Base-by-base conservation (phyloP, 2,797 vertebrate genomes). In the Sebastes iracundus region DNA sequence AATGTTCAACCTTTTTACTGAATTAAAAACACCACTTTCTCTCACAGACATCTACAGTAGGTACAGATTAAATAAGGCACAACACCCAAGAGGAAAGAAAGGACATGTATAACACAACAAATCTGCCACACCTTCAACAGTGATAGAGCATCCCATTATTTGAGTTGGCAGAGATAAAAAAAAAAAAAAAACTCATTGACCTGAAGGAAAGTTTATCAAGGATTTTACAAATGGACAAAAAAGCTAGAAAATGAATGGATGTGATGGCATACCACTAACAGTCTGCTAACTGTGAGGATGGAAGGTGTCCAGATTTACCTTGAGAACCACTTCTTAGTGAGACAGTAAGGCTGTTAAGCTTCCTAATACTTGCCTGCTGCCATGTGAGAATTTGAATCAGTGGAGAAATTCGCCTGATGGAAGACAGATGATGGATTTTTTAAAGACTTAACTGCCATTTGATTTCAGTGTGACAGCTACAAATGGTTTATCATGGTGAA, bases 61-160 rank as follows among this genome's bases (percentile, higher is more conserved):
- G 84, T 96, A 96, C 95, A 96, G 84, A 79, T 93, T 92, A 94
- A 91, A 89, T 96, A 96, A 97, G 96, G 96, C 96, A 97, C 95
- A 94, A 92, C 92, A 94, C 95, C 93, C 94, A 92, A 89, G 76
- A 95, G 92, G 93, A 93, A 91, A 94, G 92, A 90, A 93, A 80
- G 69, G 85, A 90, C 91, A 88, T 90, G 84, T 94, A 85, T 83
- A 92, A 88, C 84, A 90, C 79, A 83, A 87, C 13, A 77, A 81
- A 87, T 83, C 75, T 72, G 84, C 77, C 74, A 74, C 69, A 79
- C 27, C 42, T 49, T 69, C 7, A 7, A 35, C 18, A 33, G 46
- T 33, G 68, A 82, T 28, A 58, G 7, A 79, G 22, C 74, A 68
- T 14, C 13, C 33, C n/a, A 20, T 49, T 9, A 35, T 72, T 82